Percentiles rank a stretch among this genome's conserved stretches.
These are phyloP conservation scores for Anguilla rostrata DNA, from an alignment of 2,113 vertebrate species.

Conservation along the genomic window DNA sequence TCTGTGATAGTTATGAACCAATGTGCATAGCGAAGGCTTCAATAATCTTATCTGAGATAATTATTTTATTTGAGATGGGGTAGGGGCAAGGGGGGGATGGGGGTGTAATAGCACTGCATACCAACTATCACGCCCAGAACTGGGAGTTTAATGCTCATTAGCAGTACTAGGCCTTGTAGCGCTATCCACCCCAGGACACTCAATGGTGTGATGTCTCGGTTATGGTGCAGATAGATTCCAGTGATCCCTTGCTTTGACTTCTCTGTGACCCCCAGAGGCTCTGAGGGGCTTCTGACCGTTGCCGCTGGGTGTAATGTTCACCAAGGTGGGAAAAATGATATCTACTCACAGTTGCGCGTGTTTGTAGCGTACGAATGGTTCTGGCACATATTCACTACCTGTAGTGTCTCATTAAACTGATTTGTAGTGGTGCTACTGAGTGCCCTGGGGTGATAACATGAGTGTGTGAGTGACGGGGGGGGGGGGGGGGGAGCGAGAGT, in stretches of 20 bases:
- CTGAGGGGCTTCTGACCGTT: background rate
- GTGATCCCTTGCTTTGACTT: background rate
- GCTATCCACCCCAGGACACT: no score
- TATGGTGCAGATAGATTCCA: background rate
- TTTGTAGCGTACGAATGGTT: slow-evolving; percentile 50
- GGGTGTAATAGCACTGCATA: no score
- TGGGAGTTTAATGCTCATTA: no score
- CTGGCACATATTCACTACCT: slow-evolving; percentile 34
- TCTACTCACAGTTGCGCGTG: slow-evolving; percentile 39
- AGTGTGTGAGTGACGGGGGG: background rate
- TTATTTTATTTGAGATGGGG: no score
- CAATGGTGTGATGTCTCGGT: background rate
- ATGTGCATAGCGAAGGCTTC: no score
- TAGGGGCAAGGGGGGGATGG: no score
- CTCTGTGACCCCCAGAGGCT: background rate
- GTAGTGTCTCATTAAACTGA: slow-evolving; percentile 60
- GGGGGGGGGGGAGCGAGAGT: background rate
- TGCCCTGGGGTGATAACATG: slow-evolving; percentile 29
- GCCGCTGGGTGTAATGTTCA: background rate
- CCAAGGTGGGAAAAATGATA: background rate
- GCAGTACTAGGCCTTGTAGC: no score
- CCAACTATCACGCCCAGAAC: no score
- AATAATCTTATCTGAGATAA: no score
- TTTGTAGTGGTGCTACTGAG: slow-evolving; percentile 45
- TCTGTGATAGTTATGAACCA: no score